These are phyloP conservation scores for Sparidentex hasta DNA, from an alignment of 2,797 vertebrate species.

Conservation along the genomic window DNA sequence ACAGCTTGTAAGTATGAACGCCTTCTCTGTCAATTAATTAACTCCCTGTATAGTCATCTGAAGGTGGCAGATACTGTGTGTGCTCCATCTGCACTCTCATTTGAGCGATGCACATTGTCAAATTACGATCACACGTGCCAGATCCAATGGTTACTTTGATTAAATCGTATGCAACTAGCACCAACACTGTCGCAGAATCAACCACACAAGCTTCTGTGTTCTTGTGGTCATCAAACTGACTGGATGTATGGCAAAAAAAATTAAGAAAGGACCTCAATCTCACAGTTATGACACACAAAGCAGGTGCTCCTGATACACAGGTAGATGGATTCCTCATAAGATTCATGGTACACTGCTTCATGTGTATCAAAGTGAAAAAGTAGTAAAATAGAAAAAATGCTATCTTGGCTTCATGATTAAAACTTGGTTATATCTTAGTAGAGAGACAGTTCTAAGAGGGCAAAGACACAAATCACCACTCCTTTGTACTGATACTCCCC, in stretches of 20 bases:
- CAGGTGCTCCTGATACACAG: neutral
- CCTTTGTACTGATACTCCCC: neutral
- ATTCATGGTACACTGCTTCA: neutral
- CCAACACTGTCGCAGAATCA: neutral
- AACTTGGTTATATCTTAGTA: neutral
- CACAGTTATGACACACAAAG: neutral
- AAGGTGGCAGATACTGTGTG: slow-evolving; percentile 40
- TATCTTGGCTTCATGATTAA: neutral
- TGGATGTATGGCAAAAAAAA: neutral
- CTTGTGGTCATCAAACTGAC: neutral
- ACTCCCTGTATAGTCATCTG: slow-evolving; percentile 23
- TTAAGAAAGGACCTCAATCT: neutral
- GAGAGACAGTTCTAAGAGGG: neutral
- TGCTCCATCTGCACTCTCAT: slow-evolving; percentile 42
- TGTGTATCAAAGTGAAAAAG: too few relatives aligned
- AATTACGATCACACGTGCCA: slow-evolving; percentile 26
- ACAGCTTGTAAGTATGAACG: slow-evolving; percentile 22
- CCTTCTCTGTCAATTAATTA: slow-evolving; percentile 29
- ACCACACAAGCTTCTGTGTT: neutral
- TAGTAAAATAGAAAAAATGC: neutral
- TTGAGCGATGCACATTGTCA: slow-evolving; percentile 28
- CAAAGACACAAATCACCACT: neutral
- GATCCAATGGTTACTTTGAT: slow-evolving; percentile 5
- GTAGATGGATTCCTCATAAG: neutral
- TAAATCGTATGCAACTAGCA: slow-evolving; percentile 4